Base-by-base conservation (phyloP, 2,888 invertebrate species). In the Tenthredo amoena region DNA sequence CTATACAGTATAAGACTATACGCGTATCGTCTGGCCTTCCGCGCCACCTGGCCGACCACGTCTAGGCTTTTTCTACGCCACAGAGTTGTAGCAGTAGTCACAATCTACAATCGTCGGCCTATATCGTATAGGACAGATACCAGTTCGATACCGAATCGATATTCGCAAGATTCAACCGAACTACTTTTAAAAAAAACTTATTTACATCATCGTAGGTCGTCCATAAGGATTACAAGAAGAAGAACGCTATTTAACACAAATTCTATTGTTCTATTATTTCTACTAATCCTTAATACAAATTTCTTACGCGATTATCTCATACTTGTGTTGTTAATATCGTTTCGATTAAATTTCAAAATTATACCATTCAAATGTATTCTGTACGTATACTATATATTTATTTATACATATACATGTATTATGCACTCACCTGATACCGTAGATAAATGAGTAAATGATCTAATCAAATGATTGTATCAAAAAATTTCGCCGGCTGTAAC, bases 41-140 rank as follows among this genome's bases (percentile, higher is more conserved):
- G 88, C 89, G 88, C 90, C 89, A 90, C 90, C 91, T 90, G 89
- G 89, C 86, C 88, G 88, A 88, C 88, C 89, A 89, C 89, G 88
- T 88, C 87, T 90, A 88, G 87, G 87, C 88, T 86, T 89, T 88
- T 88, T 88, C 87, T 87, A 89, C 86, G 86, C 84, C 62, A 62
- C 10, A 26, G 21, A 26, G 26, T 62, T 62, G 62, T 21, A 18
- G 79, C 40, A 79, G 55, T 79, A 79, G 55, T 79, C 21, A 55
- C 47, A 68, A 83, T 83, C 83, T 47, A 83, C 82, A 58, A 65
- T 40, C 21, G 40, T n/a, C 79, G 34, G 43, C 79, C 79, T 21
- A 26, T 31, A 26, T 58, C 15, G 34, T 34, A 43, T 26, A 26
- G 55, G 50, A 50, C 34, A 18, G 21, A 37, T n/a, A 58, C 47